A percentile compares a stretch with the other conserved stretches of the same genome.
Evolutionary conservation across 2,888 invertebrate genomes (phyloP).

Genomic region (Ochropleura plecta): DNA sequence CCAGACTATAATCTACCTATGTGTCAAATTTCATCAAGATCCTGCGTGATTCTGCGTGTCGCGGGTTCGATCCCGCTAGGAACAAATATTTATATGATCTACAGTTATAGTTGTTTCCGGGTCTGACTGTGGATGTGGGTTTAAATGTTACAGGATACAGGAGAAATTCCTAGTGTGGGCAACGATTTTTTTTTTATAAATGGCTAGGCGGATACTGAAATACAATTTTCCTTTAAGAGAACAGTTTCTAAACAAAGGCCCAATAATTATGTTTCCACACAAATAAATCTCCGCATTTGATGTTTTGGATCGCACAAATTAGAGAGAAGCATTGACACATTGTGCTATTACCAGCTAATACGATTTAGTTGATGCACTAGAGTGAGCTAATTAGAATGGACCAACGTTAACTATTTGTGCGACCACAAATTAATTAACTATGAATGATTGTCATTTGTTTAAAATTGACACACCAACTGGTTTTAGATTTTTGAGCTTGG

Average conservation of each 20-base stretch:
- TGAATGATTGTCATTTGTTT: conserved; percentile 24
- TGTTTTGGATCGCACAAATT: conserved; percentile 4
- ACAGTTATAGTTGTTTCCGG: too few species aligned
- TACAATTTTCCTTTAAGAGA: not conserved
- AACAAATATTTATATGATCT: too few species aligned
- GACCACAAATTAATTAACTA: conserved; percentile 31
- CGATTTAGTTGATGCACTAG: conserved; percentile 31
- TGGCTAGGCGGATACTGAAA: too few species aligned
- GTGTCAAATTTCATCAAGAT: too few species aligned
- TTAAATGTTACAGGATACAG: too few species aligned
- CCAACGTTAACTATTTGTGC: conserved; percentile 29
- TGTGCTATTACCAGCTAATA: conserved; percentile 32
- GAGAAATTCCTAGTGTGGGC: too few species aligned
- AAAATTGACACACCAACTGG: not conserved
- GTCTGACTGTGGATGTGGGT: too few species aligned
- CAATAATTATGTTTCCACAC: not conserved
- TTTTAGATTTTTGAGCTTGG: not conserved
- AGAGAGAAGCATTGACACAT: conserved; percentile 11
- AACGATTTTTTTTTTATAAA: too few species aligned
- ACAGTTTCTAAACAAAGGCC: not conserved
- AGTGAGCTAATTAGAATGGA: conserved; percentile 32
- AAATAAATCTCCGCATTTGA: conserved; percentile 25
- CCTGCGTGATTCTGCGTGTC: too few species aligned
- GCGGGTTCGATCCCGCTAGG: too few species aligned
- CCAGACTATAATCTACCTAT: too few species aligned